phyloP scores from a whole-genome alignment of 92 coral and sea anemone genomes.

The Parazoanthus darwini region DNA sequence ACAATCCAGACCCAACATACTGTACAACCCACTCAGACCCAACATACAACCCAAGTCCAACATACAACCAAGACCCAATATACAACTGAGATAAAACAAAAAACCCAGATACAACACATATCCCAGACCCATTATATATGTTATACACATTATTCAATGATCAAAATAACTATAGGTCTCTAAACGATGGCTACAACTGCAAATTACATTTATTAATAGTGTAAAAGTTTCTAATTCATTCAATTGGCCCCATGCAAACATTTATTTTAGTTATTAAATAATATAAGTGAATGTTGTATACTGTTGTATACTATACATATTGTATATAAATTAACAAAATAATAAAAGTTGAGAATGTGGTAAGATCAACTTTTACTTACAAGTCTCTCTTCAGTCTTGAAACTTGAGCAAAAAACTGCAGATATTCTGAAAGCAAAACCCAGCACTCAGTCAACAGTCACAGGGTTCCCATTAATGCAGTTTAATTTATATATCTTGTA shows the following conservation, averaged over 20 bases:
- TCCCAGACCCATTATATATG: neutral
- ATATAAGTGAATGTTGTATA: too few species aligned
- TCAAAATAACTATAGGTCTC: too few species aligned
- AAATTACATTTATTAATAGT: too few species aligned
- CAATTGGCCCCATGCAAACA: too few species aligned
- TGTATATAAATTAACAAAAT: neutral
- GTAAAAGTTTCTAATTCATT: too few species aligned
- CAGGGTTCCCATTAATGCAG: too few species aligned
- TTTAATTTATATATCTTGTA: too few species aligned
- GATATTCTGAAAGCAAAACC: constrained; percentile 5
- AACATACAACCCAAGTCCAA: neutral
- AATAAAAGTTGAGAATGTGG: neutral
- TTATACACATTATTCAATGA: too few species aligned
- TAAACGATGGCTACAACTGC: too few species aligned
- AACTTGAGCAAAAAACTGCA: constrained; percentile 11
- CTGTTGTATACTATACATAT: neutral
- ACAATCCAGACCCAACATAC: neutral
- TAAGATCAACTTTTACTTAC: constrained; percentile 3
- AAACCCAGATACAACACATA: neutral
- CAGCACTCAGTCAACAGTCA: neutral
- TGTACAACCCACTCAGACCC: neutral
- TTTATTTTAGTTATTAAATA: too few species aligned
- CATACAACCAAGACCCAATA: neutral
- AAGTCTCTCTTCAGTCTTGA: constrained; percentile 21
- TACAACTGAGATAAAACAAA: neutral